These are phyloP conservation scores for Phyllotreta striolata DNA, from an alignment of 2,888 invertebrate genomes.

Conservation along the genomic window DNA sequence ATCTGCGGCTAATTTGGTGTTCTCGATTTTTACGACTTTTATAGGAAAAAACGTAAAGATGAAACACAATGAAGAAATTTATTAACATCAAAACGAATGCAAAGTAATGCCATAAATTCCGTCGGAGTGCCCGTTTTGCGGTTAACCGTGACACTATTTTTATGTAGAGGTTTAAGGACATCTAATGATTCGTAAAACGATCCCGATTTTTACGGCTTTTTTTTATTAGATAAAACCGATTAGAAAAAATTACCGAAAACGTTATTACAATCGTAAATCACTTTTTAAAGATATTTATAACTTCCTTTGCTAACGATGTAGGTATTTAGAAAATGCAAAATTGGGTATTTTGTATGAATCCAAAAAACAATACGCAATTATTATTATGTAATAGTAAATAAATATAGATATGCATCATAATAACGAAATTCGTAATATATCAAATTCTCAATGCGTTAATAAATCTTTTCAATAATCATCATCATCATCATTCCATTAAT, in stretches of 20 bases:
- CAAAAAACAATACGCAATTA: no score
- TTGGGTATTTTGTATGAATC: background rate
- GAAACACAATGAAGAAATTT: background rate
- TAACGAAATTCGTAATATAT: background rate
- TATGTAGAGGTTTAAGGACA: background rate
- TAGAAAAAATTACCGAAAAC: background rate
- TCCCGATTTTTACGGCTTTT: conserved; percentile 17
- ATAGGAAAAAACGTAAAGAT: conserved; percentile 16
- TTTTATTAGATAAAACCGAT: background rate
- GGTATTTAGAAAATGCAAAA: conserved; percentile 2
- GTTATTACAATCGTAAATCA: no score
- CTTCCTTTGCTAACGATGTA: no score
- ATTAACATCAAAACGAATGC: background rate
- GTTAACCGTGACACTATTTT: conserved; percentile 18
- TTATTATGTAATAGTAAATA: conserved; percentile 8
- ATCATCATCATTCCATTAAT: conserved; percentile 26
- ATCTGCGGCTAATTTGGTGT: conserved; percentile 4
- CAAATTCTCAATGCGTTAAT: background rate
- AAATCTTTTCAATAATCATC: conserved; percentile 21
- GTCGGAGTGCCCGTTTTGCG: background rate
- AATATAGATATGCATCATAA: background rate
- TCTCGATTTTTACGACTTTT: conserved; percentile 20
- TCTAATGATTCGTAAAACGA: conserved; percentile 3
- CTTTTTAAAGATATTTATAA: background rate
- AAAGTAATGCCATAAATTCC: conserved; percentile 1